Percentiles rank a stretch among this genome's conserved stretches.
Conservation (phyloP, 2,888 invertebrate genomes). For the Brachylomia viminalis region DNA sequence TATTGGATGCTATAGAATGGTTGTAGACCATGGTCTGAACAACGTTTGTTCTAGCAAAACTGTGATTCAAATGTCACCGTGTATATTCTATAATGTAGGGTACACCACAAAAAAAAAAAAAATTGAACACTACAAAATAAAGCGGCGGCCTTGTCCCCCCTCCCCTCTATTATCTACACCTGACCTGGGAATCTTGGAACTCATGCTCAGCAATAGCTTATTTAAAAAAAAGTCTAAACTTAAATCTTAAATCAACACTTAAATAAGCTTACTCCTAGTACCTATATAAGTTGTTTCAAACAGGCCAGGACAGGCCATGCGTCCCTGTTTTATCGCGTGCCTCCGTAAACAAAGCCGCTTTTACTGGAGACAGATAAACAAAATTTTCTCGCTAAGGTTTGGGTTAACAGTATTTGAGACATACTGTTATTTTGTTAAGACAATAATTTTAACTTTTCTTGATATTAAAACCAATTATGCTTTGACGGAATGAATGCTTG, state of each 20-base stretch:
- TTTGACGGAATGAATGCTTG: no score
- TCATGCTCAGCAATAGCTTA: no score
- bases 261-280: constrained; percentile 60
- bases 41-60: no score
- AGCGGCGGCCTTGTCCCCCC: no score
- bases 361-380: constrained; percentile 81
- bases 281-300: constrained; percentile 64
- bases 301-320: constrained; percentile 67
- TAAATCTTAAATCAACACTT: background rate
- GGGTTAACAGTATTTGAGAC: constrained; percentile 74
- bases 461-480: background rate
- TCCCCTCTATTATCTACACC: no score
- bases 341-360: constrained; percentile 82
- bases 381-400: constrained; percentile 76
- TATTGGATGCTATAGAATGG: no score
- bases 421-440: constrained; percentile 56
- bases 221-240: background rate
- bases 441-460: background rate
- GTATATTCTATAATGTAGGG: no score
- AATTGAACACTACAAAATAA: no score
- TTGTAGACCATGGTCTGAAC: no score
- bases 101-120: no score
- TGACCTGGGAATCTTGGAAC: no score
- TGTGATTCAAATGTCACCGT: no score
- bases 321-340: constrained; percentile 78